Evolutionary conservation across 2,797 vertebrate species (phyloP).

Genomic region (Pseudomugil gertrudae): DNA sequence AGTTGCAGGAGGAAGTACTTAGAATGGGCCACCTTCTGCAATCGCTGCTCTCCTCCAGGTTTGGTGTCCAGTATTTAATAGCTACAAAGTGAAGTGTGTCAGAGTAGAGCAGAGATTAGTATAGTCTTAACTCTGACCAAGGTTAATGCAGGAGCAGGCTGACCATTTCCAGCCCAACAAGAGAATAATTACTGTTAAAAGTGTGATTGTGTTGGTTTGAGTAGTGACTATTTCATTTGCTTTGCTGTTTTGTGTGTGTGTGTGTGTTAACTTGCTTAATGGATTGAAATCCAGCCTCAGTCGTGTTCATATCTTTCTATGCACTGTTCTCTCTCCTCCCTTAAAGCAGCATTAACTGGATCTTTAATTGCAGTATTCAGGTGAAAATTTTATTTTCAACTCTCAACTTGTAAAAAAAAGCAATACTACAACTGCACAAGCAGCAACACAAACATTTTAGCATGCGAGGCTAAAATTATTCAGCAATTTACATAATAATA

Average conservation of each 20-base stretch:
- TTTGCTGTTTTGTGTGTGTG: constrained; percentile 11
- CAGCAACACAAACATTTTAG: constrained; percentile 10
- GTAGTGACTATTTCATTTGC: constrained; percentile 31
- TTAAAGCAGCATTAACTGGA: constrained; percentile 30
- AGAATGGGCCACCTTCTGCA: constrained; percentile 41
- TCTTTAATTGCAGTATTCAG: not conserved
- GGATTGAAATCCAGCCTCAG: constrained; percentile 23
- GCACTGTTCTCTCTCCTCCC: not conserved
- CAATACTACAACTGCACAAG: not conserved
- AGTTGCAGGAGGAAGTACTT: constrained; percentile 27
- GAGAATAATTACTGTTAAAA: constrained; percentile 64
- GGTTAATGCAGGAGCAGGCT: constrained; percentile 63
- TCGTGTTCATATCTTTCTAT: not conserved
- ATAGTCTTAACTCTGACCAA: constrained; percentile 49
- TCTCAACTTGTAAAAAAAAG: not conserved
- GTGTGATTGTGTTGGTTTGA: constrained; percentile 10
- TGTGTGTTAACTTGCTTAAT: constrained; percentile 29
- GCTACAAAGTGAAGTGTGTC: constrained; percentile 55
- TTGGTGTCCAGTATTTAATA: constrained; percentile 55
- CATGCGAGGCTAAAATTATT: constrained; percentile 12
- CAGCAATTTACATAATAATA: constrained; percentile 29
- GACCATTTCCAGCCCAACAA: constrained; percentile 63
- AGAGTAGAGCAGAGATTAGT: constrained; percentile 63
- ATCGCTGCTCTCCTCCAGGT: constrained; percentile 35
- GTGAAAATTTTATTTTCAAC: not conserved